phyloP scores from a whole-genome alignment of 92 coral and sea anemone species.

The Epizoanthus illoricatus region DNA sequence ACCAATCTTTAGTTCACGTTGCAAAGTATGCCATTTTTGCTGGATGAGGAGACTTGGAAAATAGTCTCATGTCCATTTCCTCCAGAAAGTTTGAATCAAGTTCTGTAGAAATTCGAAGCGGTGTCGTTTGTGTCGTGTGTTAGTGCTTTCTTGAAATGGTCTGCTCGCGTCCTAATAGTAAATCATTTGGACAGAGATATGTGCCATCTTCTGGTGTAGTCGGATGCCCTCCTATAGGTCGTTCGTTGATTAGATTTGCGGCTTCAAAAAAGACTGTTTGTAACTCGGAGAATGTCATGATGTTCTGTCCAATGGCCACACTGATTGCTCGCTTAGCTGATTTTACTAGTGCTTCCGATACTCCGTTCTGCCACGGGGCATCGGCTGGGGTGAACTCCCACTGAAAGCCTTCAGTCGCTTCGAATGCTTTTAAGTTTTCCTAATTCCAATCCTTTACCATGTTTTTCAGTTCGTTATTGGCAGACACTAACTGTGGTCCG shows the following conservation, averaged over 20 bases:
- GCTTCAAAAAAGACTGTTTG: constrained; percentile 50
- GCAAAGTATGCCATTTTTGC: constrained; percentile 37
- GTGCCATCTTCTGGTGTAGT: constrained; percentile 42
- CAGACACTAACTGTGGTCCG: constrained; percentile 7
- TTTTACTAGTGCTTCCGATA: constrained; percentile 50
- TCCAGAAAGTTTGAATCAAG: constrained; percentile 19
- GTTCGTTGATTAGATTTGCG: constrained; percentile 45
- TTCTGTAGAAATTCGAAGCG: constrained; percentile 42
- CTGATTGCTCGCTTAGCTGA: constrained; percentile 45
- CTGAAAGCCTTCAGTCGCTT: constrained; percentile 28
- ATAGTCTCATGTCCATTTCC: constrained; percentile 36
- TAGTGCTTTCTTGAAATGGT: constrained; percentile 38
- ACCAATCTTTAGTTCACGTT: constrained; percentile 33
- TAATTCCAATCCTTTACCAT: too few species aligned
- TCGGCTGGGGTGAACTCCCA: constrained; percentile 45
- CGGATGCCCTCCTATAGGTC: constrained; percentile 45
- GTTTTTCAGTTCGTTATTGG: neutral
- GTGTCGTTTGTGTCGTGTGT: constrained; percentile 12
- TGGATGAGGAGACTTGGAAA: constrained; percentile 37
- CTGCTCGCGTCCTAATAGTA: constrained; percentile 58
- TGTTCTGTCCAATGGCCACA: constrained; percentile 41
- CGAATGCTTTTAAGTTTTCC: neutral
- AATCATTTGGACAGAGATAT: constrained; percentile 53
- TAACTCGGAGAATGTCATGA: constrained; percentile 38
- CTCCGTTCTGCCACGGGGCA: constrained; percentile 58